Percentiles rank a stretch among this genome's conserved stretches.
Conservation (phyloP, 2,888 invertebrate species). For the Campopleginae sp. region DNA sequence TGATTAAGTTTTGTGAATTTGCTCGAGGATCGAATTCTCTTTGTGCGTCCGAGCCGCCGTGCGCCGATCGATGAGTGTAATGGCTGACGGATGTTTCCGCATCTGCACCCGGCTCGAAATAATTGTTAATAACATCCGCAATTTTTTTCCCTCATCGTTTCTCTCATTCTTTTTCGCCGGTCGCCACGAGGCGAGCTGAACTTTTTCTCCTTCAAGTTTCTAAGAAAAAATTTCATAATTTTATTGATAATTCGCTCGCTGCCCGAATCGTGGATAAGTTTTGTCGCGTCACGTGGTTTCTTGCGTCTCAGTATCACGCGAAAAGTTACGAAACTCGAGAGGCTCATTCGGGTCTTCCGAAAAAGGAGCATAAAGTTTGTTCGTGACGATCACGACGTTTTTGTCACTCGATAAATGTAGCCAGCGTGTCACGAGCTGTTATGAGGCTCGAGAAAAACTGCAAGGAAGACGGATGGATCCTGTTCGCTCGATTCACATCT, state of each 20-base stretch:
- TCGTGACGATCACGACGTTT: constrained; percentile 13
- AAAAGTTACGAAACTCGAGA: constrained; percentile 50
- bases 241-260: neutral
- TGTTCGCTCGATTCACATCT: constrained; percentile 69
- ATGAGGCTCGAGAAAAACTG: constrained; percentile 72
- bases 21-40: constrained; percentile 24
- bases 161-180: neutral
- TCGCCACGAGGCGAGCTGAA: neutral
- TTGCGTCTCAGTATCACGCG: constrained; percentile 11
- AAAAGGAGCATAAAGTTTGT: constrained; percentile 60
- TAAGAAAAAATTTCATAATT: neutral
- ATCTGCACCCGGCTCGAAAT: neutral
- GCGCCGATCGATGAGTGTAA: neutral
- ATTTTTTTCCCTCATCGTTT: neutral
- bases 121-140: neutral
- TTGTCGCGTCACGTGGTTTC: constrained; percentile 11
- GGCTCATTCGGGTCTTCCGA: constrained; percentile 36
- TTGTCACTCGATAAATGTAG: constrained; percentile 27
- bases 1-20: constrained; percentile 31
- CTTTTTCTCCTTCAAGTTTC: neutral
- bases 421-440: constrained; percentile 51
- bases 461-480: constrained; percentile 76
- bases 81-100: neutral
- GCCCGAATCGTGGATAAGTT: constrained; percentile 17
- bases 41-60: neutral